Percentiles rank a stretch among this genome's conserved stretches.
Conservation (phyloP, 2,888 invertebrate species). For the Lasioglossum figueresi region DNA sequence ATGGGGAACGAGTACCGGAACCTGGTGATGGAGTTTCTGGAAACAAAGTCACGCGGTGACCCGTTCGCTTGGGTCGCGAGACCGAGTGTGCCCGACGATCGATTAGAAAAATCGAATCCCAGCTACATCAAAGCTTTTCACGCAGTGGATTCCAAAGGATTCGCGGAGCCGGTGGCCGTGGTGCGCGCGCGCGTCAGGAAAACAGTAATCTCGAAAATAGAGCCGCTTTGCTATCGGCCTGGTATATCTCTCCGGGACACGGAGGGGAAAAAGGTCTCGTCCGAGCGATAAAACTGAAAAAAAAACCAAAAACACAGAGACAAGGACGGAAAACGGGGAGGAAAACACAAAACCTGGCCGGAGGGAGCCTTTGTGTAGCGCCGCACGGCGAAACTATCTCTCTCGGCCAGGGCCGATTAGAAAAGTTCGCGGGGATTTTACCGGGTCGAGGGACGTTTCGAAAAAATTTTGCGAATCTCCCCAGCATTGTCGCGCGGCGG, state of each 20-base stretch:
- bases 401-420: slow-evolving; percentile 8
- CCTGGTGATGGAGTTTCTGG: neutral
- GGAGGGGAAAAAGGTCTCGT: slow-evolving; percentile 22
- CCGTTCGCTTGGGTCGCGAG: neutral
- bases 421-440: slow-evolving; percentile 22
- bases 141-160: slow-evolving; percentile 25
- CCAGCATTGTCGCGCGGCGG: neutral
- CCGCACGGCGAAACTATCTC: neutral
- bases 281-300: slow-evolving; percentile 33
- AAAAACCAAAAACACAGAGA: neutral
- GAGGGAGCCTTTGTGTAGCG: slow-evolving; percentile 27
- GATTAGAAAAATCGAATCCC: slow-evolving; percentile 21
- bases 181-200: neutral
- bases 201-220: slow-evolving; percentile 53
- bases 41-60: neutral
- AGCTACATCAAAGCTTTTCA: slow-evolving; percentile 28
- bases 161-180: neutral
- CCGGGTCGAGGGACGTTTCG: neutral
- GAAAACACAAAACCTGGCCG: neutral
- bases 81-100: neutral
- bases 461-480: slow-evolving; percentile 11
- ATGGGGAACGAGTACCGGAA: neutral
- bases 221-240: slow-evolving; percentile 37
- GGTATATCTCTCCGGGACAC: slow-evolving; percentile 8
- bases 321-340: neutral